phyloP scores from a whole-genome alignment of 1,140 invertebrate species.

The Brachionus plicatilis region DNA sequence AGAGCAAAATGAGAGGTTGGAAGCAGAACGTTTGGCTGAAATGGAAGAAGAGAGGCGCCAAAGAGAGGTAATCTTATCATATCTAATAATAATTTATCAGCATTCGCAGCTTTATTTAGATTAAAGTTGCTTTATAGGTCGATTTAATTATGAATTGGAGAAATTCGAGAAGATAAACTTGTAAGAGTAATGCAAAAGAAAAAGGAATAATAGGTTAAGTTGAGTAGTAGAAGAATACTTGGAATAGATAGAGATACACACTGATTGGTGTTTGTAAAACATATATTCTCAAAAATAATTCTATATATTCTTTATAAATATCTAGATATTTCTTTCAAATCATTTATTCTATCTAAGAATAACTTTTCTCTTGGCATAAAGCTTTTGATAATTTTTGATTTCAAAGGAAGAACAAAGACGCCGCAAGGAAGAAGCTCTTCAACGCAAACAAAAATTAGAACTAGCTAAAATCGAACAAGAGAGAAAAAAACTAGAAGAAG shows the following conservation, averaged over 20 bases:
- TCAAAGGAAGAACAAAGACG: slow-evolving; percentile 16
- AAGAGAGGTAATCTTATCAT: slow-evolving; percentile 21
- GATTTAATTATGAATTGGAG: not conserved
- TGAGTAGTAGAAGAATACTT: not conserved
- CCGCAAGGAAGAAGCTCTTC: slow-evolving; percentile 23
- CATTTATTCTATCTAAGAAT: not conserved
- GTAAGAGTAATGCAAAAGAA: not conserved
- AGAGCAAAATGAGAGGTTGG: not conserved
- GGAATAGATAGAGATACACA: not conserved
- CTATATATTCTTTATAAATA: slow-evolving; percentile 22
- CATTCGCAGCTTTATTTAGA: not conserved
- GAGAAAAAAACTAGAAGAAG: slow-evolving; percentile 11
- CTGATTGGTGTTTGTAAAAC: not conserved
- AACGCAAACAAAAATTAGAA: slow-evolving; percentile 13
- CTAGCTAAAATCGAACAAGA: slow-evolving; percentile 37
- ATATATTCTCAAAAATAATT: not conserved
- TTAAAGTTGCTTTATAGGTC: not conserved
- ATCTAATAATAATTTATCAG: not conserved
- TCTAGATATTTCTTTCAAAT: not conserved
- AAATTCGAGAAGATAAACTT: slow-evolving; percentile 16
- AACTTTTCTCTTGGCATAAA: not conserved
- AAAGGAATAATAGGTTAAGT: slow-evolving; percentile 39
- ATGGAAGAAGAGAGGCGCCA: slow-evolving; percentile 4
- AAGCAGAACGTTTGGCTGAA: not conserved
- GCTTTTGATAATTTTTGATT: not conserved